phyloP scores from a whole-genome alignment of 1,140 invertebrate species.

The Drosophila melanica region DNA sequence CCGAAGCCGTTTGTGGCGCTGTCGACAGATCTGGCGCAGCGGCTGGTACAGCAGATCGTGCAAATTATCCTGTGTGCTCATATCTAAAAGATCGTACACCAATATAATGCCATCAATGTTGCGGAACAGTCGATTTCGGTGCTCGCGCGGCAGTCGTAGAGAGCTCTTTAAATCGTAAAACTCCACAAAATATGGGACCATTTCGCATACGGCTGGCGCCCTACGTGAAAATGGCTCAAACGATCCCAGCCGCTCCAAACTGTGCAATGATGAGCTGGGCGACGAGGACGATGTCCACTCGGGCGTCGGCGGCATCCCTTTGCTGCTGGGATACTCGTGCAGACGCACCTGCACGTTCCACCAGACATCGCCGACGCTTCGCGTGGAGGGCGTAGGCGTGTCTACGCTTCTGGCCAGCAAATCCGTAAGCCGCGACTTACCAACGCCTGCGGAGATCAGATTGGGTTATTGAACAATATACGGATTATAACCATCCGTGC shows the following conservation, averaged over 20 bases:
- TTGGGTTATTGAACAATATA: not conserved
- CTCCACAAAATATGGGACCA: slow-evolving; percentile 59
- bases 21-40: slow-evolving; percentile 41
- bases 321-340: slow-evolving; percentile 42
- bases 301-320: slow-evolving; percentile 42
- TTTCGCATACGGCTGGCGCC: slow-evolving; percentile 3
- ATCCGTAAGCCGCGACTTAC: slow-evolving; percentile 60
- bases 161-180: slow-evolving; percentile 56
- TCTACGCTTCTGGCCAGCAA: slow-evolving; percentile 47
- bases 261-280: not conserved
- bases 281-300: slow-evolving; percentile 53
- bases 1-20: slow-evolving; percentile 36
- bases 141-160: slow-evolving; percentile 22
- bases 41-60: slow-evolving; percentile 64
- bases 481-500: no score
- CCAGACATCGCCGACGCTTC: slow-evolving; percentile 30
- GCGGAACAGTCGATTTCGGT: slow-evolving; percentile 41
- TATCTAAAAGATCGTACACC: slow-evolving; percentile 52
- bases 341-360: slow-evolving; percentile 62
- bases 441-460: slow-evolving; percentile 45
- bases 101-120: slow-evolving; percentile 63
- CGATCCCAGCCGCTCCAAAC: slow-evolving; percentile 1
- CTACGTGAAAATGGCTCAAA: not conserved
- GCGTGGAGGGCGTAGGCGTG: slow-evolving; percentile 48
- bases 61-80: slow-evolving; percentile 53